A percentile compares a stretch with the other conserved stretches of the same genome.
Conservation (phyloP, 1,140 invertebrate species). For the Conus ventricosus region DNA sequence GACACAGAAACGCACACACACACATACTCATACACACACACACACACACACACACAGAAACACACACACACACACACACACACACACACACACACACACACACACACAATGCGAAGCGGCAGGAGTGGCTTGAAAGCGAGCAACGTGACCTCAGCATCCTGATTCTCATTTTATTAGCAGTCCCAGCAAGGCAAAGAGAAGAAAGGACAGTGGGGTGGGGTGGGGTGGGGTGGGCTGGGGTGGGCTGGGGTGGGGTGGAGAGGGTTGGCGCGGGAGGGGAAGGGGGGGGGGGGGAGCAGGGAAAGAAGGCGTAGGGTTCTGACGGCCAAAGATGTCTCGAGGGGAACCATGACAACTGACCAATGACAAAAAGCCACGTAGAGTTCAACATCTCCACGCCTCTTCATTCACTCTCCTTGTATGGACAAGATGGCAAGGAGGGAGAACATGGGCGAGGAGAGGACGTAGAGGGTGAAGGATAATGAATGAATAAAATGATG, state of each 20-base stretch:
- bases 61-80: too few species aligned
- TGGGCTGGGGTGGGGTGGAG: not conserved
- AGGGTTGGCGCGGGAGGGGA: not conserved
- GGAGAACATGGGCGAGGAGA: not conserved
- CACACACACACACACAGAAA: too few species aligned
- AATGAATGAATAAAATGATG: not conserved
- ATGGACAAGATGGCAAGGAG: too few species aligned
- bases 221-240: not conserved
- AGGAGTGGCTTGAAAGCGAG: too few species aligned
- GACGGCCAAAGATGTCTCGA: too few species aligned
- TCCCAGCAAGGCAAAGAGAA: not conserved
- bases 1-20: too few species aligned
- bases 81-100: not conserved
- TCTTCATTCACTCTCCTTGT: not conserved
- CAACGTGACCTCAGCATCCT: too few species aligned
- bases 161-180: not conserved
- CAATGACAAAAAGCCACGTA: not conserved
- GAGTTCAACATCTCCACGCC: not conserved
- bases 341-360: not conserved
- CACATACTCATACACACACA: too few species aligned
- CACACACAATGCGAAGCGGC: not conserved
- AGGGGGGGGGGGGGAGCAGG: not conserved
- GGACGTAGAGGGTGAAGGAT: not conserved
- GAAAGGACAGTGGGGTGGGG: not conserved
- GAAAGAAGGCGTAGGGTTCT: too few species aligned